Conservation (phyloP, 2,888 invertebrate species). For the Eulithis testata region DNA sequence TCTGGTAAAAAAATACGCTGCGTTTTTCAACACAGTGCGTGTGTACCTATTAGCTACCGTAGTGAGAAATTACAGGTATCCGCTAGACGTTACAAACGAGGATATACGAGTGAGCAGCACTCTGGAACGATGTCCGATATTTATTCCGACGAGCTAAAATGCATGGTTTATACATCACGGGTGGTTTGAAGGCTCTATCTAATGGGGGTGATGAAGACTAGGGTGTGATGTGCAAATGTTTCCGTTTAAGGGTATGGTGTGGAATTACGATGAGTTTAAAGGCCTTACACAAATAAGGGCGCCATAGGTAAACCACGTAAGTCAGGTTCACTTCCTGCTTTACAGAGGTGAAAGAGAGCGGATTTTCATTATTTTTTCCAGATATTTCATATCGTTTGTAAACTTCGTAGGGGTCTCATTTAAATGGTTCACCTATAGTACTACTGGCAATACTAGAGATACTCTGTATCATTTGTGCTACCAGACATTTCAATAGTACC, state of each 20-base stretch:
- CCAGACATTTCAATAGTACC: too few relatives aligned
- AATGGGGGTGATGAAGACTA: conserved; percentile 2
- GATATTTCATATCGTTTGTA: too few relatives aligned
- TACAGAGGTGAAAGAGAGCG: too few relatives aligned
- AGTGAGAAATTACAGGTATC: conserved; percentile 41
- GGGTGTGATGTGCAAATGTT: not conserved
- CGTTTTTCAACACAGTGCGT: conserved; percentile 12
- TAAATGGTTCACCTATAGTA: too few relatives aligned
- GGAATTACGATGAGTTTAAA: not conserved
- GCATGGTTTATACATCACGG: conserved; percentile 22
- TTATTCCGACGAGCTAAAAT: conserved; percentile 31
- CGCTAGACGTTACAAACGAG: conserved; percentile 37
- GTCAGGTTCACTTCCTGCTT: too few relatives aligned
- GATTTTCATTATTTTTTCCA: too few relatives aligned
- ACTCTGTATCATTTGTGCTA: too few relatives aligned
- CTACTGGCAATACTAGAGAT: too few relatives aligned
- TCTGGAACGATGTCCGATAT: conserved; percentile 33
- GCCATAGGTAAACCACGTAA: too few relatives aligned
- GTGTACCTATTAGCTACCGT: conserved; percentile 26
- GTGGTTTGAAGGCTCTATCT: conserved; percentile 5
- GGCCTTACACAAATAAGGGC: not conserved
- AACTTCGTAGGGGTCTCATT: too few relatives aligned
- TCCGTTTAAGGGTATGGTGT: not conserved
- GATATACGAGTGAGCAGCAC: conserved; percentile 40
- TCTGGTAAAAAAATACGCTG: conserved; percentile 13